Evolutionary conservation across 2,888 invertebrate genomes (phyloP), one percentile per base, ranked within the genome.

Genomic region (Stramonita haemastoma): DNA sequence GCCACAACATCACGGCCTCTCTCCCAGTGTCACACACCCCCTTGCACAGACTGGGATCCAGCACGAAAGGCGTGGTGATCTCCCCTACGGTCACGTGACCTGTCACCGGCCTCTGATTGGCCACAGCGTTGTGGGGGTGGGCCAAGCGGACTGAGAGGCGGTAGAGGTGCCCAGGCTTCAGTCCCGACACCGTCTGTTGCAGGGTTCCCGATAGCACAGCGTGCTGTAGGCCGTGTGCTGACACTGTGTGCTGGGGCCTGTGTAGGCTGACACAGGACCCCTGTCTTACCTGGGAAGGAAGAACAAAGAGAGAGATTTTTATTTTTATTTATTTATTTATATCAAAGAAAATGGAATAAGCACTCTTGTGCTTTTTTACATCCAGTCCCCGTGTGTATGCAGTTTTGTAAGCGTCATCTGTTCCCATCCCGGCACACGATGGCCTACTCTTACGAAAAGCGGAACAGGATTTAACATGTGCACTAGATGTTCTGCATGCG

Each of bases 1-100:
- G 81, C 91, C 91, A 91, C 70, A 91, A n/a, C 29, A 91, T 90
- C n/a, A 87, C 70, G 6, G 84, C 56, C 60, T 91, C 85, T 4
- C 84, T n/a, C 34, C 56, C 90, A 19, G 87, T 60, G 60, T 87
- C 88, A 86, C 91, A 91, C 6, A 70, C 46, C 34, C 90, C 90
- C 29, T 32, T 29, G 60, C 91, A 91, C 57, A 83, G 66, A 66
- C 89, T 77, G 22, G 91, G 91, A 46, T 91, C 90, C 66, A 91
- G 86, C 29, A 83, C 34, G n/a, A 84, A 84, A 26, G 84, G 56
- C n/a, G 46, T 46, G 46, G n/a, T 84, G 34, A 56, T 56, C 0
- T n/a, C 15, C 26, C 84, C 84, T 2, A 84, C n/a, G 1, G 84
- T 84, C 84, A 84, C 84, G 84, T 84, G 84, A 26, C 84, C 84